A percentile compares a stretch with the other conserved stretches of the same genome.
Evolutionary conservation across 2,888 invertebrate genomes (phyloP).

Genomic region (Oxyteleia sp.): DNA sequence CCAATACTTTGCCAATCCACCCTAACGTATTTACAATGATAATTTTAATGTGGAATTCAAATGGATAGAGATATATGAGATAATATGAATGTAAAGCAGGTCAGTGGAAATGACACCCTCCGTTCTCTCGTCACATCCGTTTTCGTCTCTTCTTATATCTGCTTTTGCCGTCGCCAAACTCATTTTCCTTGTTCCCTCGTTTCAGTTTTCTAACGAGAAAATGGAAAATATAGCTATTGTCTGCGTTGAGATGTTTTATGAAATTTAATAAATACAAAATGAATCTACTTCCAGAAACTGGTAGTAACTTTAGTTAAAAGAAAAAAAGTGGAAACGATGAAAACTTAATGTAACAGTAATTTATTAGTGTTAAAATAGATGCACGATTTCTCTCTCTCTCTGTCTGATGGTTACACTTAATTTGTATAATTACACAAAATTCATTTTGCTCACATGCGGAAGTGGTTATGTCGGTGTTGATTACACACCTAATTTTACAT

Average conservation of each 20-base stretch:
- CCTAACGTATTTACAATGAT: conserved; percentile 59
- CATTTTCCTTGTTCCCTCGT: conserved; percentile 79
- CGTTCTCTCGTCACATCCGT: conserved; percentile 70
- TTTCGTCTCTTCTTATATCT: conserved; percentile 73
- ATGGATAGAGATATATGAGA: conserved; percentile 74
- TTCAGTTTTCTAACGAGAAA: conserved; percentile 81
- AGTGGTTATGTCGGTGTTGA: no score
- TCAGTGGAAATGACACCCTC: conserved; percentile 81
- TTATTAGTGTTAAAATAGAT: neutral
- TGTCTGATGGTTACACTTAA: neutral
- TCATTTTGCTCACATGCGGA: no score
- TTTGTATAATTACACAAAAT: no score
- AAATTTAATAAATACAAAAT: conserved; percentile 87
- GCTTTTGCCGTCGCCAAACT: conserved; percentile 78
- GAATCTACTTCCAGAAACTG: conserved; percentile 78
- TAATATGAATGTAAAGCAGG: conserved; percentile 84
- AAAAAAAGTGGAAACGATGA: conserved; percentile 16
- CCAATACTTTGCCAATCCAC: conserved; percentile 21
- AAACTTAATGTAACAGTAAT: conserved; percentile 29
- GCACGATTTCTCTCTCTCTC: neutral
- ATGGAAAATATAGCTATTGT: conserved; percentile 85
- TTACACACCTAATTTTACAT: no score
- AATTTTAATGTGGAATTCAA: conserved; percentile 58
- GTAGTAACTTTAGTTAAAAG: conserved; percentile 43
- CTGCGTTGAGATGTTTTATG: conserved; percentile 77